These are phyloP conservation scores for Menura novaehollandiae DNA, from an alignment of 2,113 vertebrate genomes.

Conservation along the genomic window DNA sequence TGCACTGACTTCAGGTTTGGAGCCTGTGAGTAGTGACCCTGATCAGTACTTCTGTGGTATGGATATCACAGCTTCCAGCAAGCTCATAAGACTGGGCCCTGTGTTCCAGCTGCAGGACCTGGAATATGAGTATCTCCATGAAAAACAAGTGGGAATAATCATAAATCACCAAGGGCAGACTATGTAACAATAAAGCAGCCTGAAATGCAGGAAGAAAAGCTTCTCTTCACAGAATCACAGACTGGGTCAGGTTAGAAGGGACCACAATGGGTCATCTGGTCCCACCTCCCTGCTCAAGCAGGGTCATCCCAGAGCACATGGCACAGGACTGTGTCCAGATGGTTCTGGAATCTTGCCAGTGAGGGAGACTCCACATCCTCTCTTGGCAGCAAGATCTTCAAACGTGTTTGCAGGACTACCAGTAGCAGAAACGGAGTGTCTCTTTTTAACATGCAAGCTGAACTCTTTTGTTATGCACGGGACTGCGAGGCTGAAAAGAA, in stretches of 20 bases:
- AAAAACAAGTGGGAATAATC: neutral
- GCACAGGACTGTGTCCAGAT: neutral
- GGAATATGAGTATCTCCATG: neutral
- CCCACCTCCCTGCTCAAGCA: neutral
- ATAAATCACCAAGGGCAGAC: neutral
- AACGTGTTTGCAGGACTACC: neutral
- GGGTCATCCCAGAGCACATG: neutral
- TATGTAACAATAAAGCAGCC: neutral
- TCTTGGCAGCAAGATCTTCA: neutral
- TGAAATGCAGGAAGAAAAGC: neutral
- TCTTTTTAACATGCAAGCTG: neutral
- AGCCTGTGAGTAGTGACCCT: accelerated
- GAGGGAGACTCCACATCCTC: neutral
- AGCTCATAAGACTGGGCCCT: neutral
- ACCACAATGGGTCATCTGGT: neutral
- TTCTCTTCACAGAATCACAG: neutral
- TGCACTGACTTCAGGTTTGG: neutral
- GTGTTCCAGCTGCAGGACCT: neutral
- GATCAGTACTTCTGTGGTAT: accelerated
- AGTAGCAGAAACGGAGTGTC: neutral
- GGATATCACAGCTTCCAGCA: neutral
- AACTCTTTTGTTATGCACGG: neutral
- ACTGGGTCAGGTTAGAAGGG: neutral
- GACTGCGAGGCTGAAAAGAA: neutral
- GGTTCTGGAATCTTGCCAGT: neutral